Evolutionary conservation across 2,888 invertebrate species (phyloP).

Genomic region (Aspidiotus destructor): DNA sequence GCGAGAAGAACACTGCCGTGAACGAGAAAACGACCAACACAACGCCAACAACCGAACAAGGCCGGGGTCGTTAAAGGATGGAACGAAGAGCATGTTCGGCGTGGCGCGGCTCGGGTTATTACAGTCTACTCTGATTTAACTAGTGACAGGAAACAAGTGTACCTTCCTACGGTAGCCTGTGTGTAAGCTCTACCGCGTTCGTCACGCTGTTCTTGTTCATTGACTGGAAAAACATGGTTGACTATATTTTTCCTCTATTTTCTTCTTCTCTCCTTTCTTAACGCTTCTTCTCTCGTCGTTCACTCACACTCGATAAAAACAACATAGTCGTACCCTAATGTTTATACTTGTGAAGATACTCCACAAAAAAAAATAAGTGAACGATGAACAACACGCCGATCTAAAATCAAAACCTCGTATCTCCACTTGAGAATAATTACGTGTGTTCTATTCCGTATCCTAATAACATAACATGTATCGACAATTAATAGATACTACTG

Average conservation of each 20-base stretch:
- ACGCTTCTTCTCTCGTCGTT: too few species aligned
- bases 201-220: slow-evolving; percentile 2
- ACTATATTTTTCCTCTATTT: background rate
- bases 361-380: too few species aligned
- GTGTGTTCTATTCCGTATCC: too few species aligned
- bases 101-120: slow-evolving; percentile 18
- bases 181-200: background rate
- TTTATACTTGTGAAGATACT: too few species aligned
- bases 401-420: too few species aligned
- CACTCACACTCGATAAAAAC: too few species aligned
- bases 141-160: slow-evolving; percentile 7
- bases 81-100: slow-evolving; percentile 23
- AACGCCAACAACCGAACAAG: slow-evolving; percentile 15
- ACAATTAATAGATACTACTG: too few species aligned
- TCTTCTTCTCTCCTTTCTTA: background rate
- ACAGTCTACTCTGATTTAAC: slow-evolving; percentile 23
- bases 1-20: background rate
- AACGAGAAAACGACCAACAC: slow-evolving; percentile 16
- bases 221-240: slow-evolving; percentile 2
- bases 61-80: slow-evolving; percentile 22
- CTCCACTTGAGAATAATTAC: too few species aligned
- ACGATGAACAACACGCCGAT: too few species aligned
- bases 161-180: background rate
- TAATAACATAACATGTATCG: too few species aligned
- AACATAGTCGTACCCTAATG: too few species aligned